A percentile compares a stretch with the other conserved stretches of the same genome.
Evolutionary conservation across 2,797 vertebrate species (phyloP).

Genomic region (Xenops minutus): DNA sequence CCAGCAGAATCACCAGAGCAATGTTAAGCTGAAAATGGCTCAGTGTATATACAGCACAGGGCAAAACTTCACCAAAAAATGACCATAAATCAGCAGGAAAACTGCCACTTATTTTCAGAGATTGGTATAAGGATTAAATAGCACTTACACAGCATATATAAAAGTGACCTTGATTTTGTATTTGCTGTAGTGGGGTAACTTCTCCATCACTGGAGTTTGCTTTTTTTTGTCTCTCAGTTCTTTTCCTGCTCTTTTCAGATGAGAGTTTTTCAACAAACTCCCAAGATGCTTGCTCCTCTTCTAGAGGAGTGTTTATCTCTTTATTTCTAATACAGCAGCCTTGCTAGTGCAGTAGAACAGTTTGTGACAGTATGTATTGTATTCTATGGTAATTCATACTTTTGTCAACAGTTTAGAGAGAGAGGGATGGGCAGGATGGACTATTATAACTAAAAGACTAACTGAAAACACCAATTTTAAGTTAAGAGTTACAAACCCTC

Average conservation of each 20-base stretch:
- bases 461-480: not conserved
- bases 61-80: not conserved
- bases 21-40: not conserved
- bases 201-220: not conserved
- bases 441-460: not conserved
- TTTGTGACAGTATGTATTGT: not conserved
- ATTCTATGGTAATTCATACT: not conserved
- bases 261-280: not conserved
- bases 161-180: not conserved
- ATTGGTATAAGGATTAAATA: not conserved
- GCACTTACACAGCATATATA: not conserved
- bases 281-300: not conserved
- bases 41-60: not conserved
- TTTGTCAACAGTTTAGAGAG: not conserved
- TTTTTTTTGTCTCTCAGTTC: not conserved
- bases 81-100: not conserved
- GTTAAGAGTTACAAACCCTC: not conserved
- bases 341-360: not conserved
- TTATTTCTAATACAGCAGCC: not conserved
- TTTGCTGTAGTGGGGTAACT: not conserved
- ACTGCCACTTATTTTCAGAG: not conserved
- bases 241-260: not conserved
- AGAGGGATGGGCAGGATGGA: not conserved
- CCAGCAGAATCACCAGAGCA: not conserved
- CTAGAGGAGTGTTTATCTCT: not conserved